phyloP scores from a whole-genome alignment of 30 jellyfish, hydroid and myxozoan species.

The Nemopilema nomurai region DNA sequence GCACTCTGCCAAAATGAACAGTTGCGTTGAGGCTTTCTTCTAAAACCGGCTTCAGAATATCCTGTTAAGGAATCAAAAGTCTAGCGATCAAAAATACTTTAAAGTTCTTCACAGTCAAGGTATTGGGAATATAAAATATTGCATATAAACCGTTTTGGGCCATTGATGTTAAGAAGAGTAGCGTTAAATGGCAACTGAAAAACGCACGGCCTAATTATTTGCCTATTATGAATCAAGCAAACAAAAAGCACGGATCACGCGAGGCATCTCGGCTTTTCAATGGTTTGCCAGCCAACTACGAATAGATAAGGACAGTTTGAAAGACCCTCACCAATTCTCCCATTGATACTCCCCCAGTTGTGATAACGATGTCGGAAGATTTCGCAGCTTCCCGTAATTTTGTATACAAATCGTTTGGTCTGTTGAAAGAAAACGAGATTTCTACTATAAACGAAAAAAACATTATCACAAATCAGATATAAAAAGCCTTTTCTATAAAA shows the following conservation, averaged over 20 bases:
- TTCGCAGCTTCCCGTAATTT: slow-evolving; percentile 64
- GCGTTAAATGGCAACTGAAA: too few relatives aligned
- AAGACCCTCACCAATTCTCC: slow-evolving; percentile 88
- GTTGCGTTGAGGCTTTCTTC: slow-evolving; percentile 64
- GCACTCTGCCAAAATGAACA: slow-evolving; percentile 90
- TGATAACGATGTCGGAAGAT: slow-evolving; percentile 70
- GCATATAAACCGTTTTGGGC: too few relatives aligned
- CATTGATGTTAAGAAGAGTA: too few relatives aligned
- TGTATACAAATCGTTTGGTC: slow-evolving; percentile 59
- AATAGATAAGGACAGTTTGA: not conserved
- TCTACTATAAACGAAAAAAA: not conserved
- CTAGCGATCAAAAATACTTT: not conserved
- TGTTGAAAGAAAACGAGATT: not conserved
- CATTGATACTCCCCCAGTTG: slow-evolving; percentile 99
- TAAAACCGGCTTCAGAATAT: slow-evolving; percentile 73
- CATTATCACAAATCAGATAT: too few relatives aligned
- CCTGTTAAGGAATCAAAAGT: too few relatives aligned
- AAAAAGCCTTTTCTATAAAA: too few relatives aligned
- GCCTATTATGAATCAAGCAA: too few relatives aligned
- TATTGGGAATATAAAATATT: too few relatives aligned
- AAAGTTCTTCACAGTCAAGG: too few relatives aligned
- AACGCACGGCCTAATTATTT: too few relatives aligned
- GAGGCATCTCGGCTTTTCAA: too few relatives aligned
- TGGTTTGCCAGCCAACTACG: not conserved
- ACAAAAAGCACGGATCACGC: too few relatives aligned